These are phyloP conservation scores for Nixonia krombeini DNA, from an alignment of 1,140 invertebrate genomes.

Conservation along the genomic window DNA sequence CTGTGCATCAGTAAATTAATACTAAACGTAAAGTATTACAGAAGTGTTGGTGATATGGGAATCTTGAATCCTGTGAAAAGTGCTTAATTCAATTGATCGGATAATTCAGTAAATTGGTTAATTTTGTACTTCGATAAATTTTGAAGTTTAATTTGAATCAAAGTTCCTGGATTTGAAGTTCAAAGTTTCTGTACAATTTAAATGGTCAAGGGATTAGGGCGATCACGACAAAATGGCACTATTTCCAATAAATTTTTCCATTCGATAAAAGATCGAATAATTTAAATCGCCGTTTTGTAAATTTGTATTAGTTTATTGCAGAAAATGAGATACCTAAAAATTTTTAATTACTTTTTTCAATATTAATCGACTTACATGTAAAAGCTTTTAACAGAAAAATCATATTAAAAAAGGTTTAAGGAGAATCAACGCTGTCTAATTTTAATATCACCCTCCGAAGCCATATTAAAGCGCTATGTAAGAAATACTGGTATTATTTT, in stretches of 20 bases:
- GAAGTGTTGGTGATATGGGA: not conserved
- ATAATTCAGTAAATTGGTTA: constrained; percentile 5
- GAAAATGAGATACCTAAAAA: constrained; percentile 32
- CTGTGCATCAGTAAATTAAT: no score
- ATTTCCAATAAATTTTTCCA: not conserved
- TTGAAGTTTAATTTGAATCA: constrained; percentile 33
- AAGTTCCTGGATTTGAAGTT: not conserved
- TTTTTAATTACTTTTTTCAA: constrained; percentile 34
- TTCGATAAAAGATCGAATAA: not conserved
- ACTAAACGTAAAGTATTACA: not conserved
- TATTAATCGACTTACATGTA: constrained; percentile 40
- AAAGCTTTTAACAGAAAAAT: constrained; percentile 36
- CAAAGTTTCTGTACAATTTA: constrained; percentile 12
- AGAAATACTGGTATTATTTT: constrained; percentile 27
- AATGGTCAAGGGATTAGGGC: not conserved
- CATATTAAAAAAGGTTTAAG: constrained; percentile 43
- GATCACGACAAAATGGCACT: not conserved
- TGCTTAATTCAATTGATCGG: no score
- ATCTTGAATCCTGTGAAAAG: not conserved
- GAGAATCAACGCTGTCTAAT: constrained; percentile 29
- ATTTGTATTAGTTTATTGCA: constrained; percentile 4
- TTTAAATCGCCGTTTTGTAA: not conserved
- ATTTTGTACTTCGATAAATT: constrained; percentile 18
- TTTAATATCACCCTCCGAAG: constrained; percentile 37
- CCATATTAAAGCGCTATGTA: constrained; percentile 30